phyloP scores from a whole-genome alignment of 2,113 vertebrate genomes.

The Pomatostomus ruficeps region DNA sequence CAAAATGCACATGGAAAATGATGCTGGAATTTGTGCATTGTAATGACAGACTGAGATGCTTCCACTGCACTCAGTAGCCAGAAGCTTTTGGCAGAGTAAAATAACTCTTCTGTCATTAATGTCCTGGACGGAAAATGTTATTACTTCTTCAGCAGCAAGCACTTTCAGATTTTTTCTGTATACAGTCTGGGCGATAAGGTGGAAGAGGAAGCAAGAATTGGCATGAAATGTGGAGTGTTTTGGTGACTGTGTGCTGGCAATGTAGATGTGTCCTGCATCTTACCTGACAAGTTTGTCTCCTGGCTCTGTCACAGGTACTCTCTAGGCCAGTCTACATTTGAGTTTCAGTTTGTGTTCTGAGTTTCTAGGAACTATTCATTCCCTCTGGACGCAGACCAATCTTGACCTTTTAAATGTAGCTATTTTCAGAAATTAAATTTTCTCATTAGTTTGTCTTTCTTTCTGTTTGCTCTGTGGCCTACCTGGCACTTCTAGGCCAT shows the following conservation, averaged over 20 bases:
- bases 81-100: not conserved
- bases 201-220: not conserved
- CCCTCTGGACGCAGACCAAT: not conserved
- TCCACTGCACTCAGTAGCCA: not conserved
- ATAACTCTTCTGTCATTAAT: not conserved
- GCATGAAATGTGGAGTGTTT: not conserved
- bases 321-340: not conserved
- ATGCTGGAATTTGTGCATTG: not conserved
- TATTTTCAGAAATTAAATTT: not conserved
- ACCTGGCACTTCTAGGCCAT: not conserved
- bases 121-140: not conserved
- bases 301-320: not conserved
- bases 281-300: not conserved
- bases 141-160: not conserved
- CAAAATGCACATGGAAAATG: not conserved
- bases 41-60: not conserved
- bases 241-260: not conserved
- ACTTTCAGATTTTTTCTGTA: rapidly evolving
- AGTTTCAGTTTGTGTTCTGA: not conserved
- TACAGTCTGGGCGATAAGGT: not conserved
- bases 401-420: not conserved
- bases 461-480: not conserved
- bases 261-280: not conserved
- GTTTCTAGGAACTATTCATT: not conserved
- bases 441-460: not conserved